phyloP scores from a whole-genome alignment of 2,888 invertebrate genomes.

The Cerceris ruficornis region DNA sequence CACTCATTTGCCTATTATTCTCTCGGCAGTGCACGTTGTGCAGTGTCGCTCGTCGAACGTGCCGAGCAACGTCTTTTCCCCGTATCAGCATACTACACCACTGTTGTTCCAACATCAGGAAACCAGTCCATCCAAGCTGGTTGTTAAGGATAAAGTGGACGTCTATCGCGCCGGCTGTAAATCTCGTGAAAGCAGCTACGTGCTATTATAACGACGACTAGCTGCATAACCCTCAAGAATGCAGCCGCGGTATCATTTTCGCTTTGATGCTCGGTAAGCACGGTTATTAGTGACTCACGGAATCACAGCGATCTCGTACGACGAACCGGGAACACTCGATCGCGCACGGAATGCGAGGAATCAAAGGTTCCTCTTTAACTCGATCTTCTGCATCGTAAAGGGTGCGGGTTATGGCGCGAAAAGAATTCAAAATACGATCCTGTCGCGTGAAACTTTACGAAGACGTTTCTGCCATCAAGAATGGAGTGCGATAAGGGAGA shows the following conservation, averaged over 20 bases:
- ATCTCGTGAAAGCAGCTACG: constrained; percentile 49
- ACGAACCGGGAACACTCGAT: not conserved
- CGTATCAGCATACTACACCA: constrained; percentile 29
- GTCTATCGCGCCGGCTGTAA: constrained; percentile 55
- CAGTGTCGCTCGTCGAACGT: constrained; percentile 15
- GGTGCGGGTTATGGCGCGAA: too few relatives aligned
- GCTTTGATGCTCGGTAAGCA: constrained; percentile 47
- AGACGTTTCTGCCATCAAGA: too few relatives aligned
- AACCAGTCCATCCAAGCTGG: constrained; percentile 54
- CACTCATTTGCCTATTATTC: constrained; percentile 50
- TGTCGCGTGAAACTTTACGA: too few relatives aligned
- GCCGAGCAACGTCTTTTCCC: constrained; percentile 22
- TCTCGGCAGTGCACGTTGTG: constrained; percentile 45
- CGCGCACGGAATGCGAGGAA: not conserved
- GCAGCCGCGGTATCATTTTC: constrained; percentile 52
- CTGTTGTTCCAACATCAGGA: constrained; percentile 43
- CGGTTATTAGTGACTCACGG: constrained; percentile 54
- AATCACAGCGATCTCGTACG: constrained; percentile 11
- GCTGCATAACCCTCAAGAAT: constrained; percentile 23
- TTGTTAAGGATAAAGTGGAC: constrained; percentile 66
- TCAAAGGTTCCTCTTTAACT: not conserved
- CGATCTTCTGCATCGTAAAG: not conserved
- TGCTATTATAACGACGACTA: constrained; percentile 44
- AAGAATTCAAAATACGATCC: too few relatives aligned
- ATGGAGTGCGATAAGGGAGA: too few relatives aligned